These are phyloP conservation scores for Lathamus discolor DNA, from an alignment of 2,113 vertebrate species.

Conservation along the genomic window DNA sequence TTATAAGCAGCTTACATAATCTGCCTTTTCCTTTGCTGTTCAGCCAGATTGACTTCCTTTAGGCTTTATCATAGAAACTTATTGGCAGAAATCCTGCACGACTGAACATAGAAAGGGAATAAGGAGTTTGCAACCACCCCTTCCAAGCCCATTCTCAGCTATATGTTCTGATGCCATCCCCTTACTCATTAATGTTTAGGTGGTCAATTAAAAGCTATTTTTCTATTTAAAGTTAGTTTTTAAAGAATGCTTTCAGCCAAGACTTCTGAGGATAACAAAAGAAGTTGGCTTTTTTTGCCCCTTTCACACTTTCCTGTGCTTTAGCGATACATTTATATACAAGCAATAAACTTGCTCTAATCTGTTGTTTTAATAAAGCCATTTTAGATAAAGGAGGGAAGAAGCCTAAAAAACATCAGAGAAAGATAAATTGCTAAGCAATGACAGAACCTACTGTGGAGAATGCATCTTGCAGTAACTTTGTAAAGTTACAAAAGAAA, in stretches of 20 bases:
- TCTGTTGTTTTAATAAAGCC: not conserved
- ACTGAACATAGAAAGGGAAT: not conserved
- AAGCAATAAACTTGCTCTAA: not conserved
- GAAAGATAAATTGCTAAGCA: not conserved
- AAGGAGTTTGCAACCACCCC: not conserved
- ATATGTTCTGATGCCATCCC: not conserved
- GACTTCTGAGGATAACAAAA: not conserved
- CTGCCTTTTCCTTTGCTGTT: not conserved
- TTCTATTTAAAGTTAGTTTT: not conserved
- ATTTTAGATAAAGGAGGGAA: not conserved
- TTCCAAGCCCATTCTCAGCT: not conserved
- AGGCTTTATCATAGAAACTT: not conserved
- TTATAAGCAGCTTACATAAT: not conserved
- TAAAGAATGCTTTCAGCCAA: not conserved
- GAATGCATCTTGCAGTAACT: rapidly evolving
- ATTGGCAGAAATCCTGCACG: not conserved
- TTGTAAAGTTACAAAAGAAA: not conserved
- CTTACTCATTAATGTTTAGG: not conserved
- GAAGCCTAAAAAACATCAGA: not conserved
- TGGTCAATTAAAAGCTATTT: not conserved
- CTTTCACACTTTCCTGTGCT: not conserved
- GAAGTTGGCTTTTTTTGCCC: not conserved
- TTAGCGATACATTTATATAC: not conserved
- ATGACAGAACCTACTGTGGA: rapidly evolving
- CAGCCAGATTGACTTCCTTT: not conserved